Percentiles rank a stretch among this genome's conserved stretches.
phyloP scores from a whole-genome alignment of 2,888 invertebrate genomes.

The Parochlus steinenii region DNA sequence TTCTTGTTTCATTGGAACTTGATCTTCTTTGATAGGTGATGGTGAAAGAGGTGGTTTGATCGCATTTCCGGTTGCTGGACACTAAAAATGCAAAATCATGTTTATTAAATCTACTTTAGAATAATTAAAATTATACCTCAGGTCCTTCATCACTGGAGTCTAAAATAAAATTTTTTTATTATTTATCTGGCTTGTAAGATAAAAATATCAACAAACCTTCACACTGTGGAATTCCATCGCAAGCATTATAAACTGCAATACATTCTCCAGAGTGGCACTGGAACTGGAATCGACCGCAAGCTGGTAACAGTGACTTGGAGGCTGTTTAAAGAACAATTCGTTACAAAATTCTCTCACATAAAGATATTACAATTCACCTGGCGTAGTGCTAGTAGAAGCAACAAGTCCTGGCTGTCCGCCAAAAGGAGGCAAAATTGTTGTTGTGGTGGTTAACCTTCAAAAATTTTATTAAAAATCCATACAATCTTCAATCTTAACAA shows the following conservation, averaged over 20 bases:
- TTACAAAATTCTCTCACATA: too few species aligned
- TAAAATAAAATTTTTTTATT: too few species aligned
- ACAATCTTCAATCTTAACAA: not conserved
- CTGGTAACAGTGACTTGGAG: conserved; percentile 13
- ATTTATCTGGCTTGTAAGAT: too few species aligned
- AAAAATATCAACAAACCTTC: too few species aligned
- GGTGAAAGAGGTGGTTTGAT: conserved; percentile 6
- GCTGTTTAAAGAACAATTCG: too few species aligned
- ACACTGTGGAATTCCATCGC: conserved; percentile 86
- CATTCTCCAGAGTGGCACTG: conserved; percentile 80
- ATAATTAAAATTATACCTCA: conserved; percentile 36
- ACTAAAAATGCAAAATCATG: conserved; percentile 12
- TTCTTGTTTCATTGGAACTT: conserved; percentile 17
- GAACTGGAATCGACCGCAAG: conserved; percentile 76
- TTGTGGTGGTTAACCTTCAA: conserved; percentile 1
- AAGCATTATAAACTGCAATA: conserved; percentile 88
- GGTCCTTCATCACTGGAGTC: conserved; percentile 84
- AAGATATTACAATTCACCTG: too few species aligned
- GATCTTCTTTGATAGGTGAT: not conserved
- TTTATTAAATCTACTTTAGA: not conserved
- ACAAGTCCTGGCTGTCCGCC: conserved; percentile 10
- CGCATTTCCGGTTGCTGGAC: conserved; percentile 13
- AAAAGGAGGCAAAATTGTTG: conserved; percentile 13
- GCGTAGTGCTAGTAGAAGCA: conserved; percentile 4
- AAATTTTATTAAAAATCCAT: not conserved